Conservation (phyloP, 2,888 invertebrate genomes). For the Sialis lutaria region DNA sequence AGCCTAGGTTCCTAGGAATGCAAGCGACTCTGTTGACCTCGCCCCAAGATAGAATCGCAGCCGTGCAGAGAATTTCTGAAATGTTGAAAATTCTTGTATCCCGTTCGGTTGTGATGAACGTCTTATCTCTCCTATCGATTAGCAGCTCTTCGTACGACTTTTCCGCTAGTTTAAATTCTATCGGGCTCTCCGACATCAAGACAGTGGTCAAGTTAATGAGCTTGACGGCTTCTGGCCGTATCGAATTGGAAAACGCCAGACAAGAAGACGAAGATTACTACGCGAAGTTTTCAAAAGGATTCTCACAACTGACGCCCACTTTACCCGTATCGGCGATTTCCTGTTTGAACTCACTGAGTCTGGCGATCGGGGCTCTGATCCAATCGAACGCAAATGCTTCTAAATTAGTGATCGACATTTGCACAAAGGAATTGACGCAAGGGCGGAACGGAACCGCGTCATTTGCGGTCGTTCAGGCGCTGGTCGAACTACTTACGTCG, state of each 20-base stretch:
- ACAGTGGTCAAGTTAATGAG: slow-evolving; percentile 40
- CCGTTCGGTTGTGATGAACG: slow-evolving; percentile 34
- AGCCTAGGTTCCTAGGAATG: slow-evolving; percentile 25
- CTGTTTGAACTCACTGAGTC: slow-evolving; percentile 22
- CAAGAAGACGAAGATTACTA: slow-evolving; percentile 12
- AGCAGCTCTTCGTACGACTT: slow-evolving; percentile 19
- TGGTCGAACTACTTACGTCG: slow-evolving; percentile 34
- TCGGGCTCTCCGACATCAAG: slow-evolving; percentile 34
- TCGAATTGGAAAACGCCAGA: slow-evolving; percentile 22
- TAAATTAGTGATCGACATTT: slow-evolving; percentile 35
- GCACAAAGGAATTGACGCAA: slow-evolving; percentile 32
- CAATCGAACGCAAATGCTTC: slow-evolving; percentile 34
- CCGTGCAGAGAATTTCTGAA: slow-evolving; percentile 29
- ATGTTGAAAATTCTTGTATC: slow-evolving; percentile 35
- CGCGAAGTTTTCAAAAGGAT: slow-evolving; percentile 16
- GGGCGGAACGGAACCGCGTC: slow-evolving; percentile 22
- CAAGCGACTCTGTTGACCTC: slow-evolving; percentile 30
- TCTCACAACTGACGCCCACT: slow-evolving; percentile 17
- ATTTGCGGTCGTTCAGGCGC: slow-evolving; percentile 39
- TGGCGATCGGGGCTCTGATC: slow-evolving; percentile 32
- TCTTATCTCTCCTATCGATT: slow-evolving; percentile 26
- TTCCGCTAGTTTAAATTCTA: slow-evolving; percentile 20
- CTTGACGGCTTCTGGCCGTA: slow-evolving; percentile 34
- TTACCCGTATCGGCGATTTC: slow-evolving; percentile 19
- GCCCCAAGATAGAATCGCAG: slow-evolving; percentile 29